These are phyloP conservation scores for Macropus fuliginosus DNA, from an alignment of 2,797 vertebrate genomes.

Conservation along the genomic window DNA sequence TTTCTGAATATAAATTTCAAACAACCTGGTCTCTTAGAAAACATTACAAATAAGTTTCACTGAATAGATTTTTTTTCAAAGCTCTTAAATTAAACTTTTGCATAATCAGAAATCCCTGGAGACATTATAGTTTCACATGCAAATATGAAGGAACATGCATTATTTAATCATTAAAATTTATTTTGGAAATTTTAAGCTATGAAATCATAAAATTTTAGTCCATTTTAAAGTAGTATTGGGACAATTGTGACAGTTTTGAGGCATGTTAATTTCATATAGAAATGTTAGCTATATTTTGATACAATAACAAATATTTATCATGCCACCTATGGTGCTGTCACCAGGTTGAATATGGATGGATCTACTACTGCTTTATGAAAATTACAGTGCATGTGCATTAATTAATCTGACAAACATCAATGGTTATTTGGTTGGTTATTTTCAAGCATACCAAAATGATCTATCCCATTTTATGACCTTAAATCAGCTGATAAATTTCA, in stretches of 20 bases:
- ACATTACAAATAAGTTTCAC: constrained; percentile 27
- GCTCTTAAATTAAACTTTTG: constrained; percentile 35
- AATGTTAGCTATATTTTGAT: constrained; percentile 80
- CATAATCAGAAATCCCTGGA: constrained; percentile 19
- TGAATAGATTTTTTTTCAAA: constrained; percentile 25
- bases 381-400: constrained; percentile 66
- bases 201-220: constrained; percentile 75
- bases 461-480: constrained; percentile 52
- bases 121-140: constrained; percentile 57
- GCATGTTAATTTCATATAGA: constrained; percentile 82
- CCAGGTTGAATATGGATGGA: constrained; percentile 75
- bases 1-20: constrained; percentile 24
- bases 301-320: constrained; percentile 76
- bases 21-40: constrained; percentile 2
- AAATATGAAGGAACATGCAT: constrained; percentile 65
- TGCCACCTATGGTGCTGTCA: constrained; percentile 71
- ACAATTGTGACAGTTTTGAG: constrained; percentile 82
- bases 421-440: constrained; percentile 75
- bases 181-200: constrained; percentile 71
- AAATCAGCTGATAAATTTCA: constrained; percentile 43
- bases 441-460: constrained; percentile 74
- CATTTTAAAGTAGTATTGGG: constrained; percentile 78
- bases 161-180: constrained; percentile 70
- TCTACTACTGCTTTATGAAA: constrained; percentile 76
- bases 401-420: constrained; percentile 78